These are phyloP conservation scores for Zaprionus kolodkinae DNA, from an alignment of 1,140 invertebrate genomes.

Conservation along the genomic window DNA sequence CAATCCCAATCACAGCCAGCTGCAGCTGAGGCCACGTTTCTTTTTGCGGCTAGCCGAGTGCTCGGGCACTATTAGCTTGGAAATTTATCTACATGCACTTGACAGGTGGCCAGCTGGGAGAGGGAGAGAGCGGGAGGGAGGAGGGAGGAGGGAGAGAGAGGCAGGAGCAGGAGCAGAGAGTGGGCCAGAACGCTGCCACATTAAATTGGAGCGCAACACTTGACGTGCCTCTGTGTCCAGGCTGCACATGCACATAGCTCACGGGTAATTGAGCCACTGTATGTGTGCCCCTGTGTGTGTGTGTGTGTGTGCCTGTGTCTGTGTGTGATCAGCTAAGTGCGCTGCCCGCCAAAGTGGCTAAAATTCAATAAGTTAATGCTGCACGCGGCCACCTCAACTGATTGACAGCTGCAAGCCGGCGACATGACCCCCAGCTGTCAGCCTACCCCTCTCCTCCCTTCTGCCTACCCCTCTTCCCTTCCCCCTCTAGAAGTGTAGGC, in stretches of 20 bases:
- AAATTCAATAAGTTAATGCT: conserved; percentile 81
- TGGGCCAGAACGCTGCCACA: conserved; percentile 48
- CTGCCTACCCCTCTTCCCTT: background rate
- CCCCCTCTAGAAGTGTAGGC: background rate
- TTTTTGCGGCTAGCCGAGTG: conserved; percentile 60
- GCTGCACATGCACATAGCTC: conserved; percentile 43
- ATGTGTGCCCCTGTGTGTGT: background rate
- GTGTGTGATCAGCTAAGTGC: conserved; percentile 60
- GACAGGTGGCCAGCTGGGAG: conserved; percentile 61
- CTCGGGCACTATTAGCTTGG: conserved; percentile 69
- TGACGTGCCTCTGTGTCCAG: conserved; percentile 45
- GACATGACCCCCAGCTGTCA: conserved; percentile 35
- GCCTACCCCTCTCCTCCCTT: conserved; percentile 8
- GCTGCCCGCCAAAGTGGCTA: conserved; percentile 67
- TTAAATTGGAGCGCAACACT: conserved; percentile 69
- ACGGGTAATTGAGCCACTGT: conserved; percentile 54
- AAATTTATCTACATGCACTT: conserved; percentile 81
- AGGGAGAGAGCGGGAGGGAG: background rate
- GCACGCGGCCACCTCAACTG: conserved; percentile 12
- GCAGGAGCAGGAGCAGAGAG: background rate
- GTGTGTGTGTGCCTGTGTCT: background rate
- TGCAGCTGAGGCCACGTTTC: conserved; percentile 34
- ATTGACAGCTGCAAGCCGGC: conserved; percentile 57
- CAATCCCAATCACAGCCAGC: conserved; percentile 26
- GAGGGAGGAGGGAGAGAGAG: too few species aligned